Percentiles rank a stretch among this genome's conserved stretches.
Conservation (phyloP, 2,113 vertebrate species). For the Hiodon alosoides region DNA sequence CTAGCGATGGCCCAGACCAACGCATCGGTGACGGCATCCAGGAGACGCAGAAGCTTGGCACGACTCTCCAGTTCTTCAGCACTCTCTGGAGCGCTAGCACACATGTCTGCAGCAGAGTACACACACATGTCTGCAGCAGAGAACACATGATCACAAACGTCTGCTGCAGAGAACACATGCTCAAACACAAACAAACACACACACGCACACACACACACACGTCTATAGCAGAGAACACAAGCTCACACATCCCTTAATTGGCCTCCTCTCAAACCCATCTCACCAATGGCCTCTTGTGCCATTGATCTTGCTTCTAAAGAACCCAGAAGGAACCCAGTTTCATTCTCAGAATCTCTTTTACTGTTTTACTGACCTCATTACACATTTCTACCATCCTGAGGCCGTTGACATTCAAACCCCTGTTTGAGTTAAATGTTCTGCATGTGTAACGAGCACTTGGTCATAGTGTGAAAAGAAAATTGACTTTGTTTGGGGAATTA, state of each 20-base stretch:
- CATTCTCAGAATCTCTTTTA: too few species aligned
- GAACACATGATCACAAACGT: background rate
- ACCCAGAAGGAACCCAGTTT: too few species aligned
- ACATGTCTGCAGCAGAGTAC: constrained; percentile 63
- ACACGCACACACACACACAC: constrained; percentile 1
- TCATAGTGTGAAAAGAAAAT: background rate
- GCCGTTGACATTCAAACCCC: too few species aligned
- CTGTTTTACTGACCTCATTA: too few species aligned
- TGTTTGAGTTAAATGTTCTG: too few species aligned
- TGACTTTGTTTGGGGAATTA: too few species aligned
- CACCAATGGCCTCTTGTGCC: too few species aligned
- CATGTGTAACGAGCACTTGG: background rate
- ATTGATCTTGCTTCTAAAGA: too few species aligned
- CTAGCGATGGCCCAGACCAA: constrained; percentile 90
- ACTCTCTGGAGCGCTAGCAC: constrained; percentile 56
- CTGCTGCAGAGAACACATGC: background rate
- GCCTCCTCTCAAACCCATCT: too few species aligned
- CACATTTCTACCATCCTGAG: too few species aligned
- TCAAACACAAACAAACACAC: background rate
- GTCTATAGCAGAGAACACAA: background rate
- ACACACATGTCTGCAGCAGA: background rate
- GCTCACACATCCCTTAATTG: background rate
- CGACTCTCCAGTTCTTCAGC: constrained; percentile 76
- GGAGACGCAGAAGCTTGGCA: constrained; percentile 73
- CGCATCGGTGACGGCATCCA: constrained; percentile 82